These are phyloP conservation scores for Dryobotodes eremita DNA, from an alignment of 2,888 invertebrate genomes.

Conservation along the genomic window DNA sequence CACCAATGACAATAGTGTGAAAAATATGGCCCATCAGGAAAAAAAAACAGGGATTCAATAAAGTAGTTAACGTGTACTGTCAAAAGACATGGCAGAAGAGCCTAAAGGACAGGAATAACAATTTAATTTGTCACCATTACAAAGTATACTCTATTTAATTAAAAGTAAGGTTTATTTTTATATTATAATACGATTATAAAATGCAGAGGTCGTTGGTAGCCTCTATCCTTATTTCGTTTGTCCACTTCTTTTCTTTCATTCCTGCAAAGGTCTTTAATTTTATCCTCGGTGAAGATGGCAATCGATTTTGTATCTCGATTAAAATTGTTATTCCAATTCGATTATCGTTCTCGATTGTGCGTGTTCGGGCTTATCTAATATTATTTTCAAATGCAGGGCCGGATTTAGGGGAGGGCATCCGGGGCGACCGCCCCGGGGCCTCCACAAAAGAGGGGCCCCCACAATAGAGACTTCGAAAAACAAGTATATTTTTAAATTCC, in stretches of 20 bases:
- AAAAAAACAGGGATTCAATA: constrained; percentile 20
- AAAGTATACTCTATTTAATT: not conserved
- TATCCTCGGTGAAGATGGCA: constrained; percentile 1
- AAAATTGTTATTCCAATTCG: not conserved
- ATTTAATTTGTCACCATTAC: not conserved
- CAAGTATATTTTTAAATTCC: too few species aligned
- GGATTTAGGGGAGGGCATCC: too few species aligned
- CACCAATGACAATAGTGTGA: constrained; percentile 6
- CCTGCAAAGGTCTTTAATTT: not conserved
- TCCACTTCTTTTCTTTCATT: not conserved
- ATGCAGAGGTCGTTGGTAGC: not conserved
- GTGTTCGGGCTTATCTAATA: not conserved
- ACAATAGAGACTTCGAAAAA: too few species aligned
- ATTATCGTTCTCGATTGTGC: not conserved
- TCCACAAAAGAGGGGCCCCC: too few species aligned
- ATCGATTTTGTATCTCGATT: not conserved
- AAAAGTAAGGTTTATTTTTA: not conserved
- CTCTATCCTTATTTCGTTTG: not conserved
- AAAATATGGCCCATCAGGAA: not conserved
- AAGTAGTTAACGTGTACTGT: not conserved
- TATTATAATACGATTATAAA: not conserved
- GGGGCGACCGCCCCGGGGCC: too few species aligned
- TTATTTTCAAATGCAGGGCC: too few species aligned
- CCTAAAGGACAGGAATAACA: too few species aligned
- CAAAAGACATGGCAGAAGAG: not conserved